Evolutionary conservation across 2,888 invertebrate species (phyloP).

Genomic region (Hypsopygia costalis): DNA sequence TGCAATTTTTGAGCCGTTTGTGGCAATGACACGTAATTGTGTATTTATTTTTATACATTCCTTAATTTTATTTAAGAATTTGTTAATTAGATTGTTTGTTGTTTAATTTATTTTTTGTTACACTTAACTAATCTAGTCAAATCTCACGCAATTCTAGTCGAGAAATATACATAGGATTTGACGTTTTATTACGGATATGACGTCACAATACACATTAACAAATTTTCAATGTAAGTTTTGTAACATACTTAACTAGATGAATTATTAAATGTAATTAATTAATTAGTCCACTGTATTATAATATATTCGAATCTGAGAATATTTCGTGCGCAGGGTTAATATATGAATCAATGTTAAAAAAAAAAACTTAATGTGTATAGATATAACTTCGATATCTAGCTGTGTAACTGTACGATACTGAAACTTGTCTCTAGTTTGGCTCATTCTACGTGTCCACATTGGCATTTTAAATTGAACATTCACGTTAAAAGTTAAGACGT

Average conservation of each 20-base stretch:
- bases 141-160: conserved; percentile 41
- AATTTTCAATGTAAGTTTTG: conserved; percentile 38
- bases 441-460: conserved; percentile 4
- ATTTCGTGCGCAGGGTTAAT: conserved; percentile 43
- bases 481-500: conserved; percentile 23
- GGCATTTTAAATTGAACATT: conserved; percentile 19
- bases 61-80: conserved; percentile 38
- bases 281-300: conserved; percentile 32
- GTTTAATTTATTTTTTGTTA: conserved; percentile 49
- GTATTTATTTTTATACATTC: conserved; percentile 41
- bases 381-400: conserved; percentile 26
- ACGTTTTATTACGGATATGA: conserved; percentile 15
- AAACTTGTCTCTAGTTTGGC: conserved; percentile 12
- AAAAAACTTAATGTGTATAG: conserved; percentile 24
- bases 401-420: conserved; percentile 23
- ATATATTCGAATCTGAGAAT: conserved; percentile 34
- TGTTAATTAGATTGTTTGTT: conserved; percentile 44
- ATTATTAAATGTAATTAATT: conserved; percentile 35
- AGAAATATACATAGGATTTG: conserved; percentile 10
- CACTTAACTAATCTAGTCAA: conserved; percentile 46
- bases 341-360: conserved; percentile 31
- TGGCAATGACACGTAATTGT: conserved; percentile 9
- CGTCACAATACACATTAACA: conserved; percentile 24
- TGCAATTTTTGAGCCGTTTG: neutral
- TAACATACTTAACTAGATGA: conserved; percentile 36